Evolutionary conservation across 2,888 invertebrate species (phyloP).

Genomic region (Conomelus anceps): DNA sequence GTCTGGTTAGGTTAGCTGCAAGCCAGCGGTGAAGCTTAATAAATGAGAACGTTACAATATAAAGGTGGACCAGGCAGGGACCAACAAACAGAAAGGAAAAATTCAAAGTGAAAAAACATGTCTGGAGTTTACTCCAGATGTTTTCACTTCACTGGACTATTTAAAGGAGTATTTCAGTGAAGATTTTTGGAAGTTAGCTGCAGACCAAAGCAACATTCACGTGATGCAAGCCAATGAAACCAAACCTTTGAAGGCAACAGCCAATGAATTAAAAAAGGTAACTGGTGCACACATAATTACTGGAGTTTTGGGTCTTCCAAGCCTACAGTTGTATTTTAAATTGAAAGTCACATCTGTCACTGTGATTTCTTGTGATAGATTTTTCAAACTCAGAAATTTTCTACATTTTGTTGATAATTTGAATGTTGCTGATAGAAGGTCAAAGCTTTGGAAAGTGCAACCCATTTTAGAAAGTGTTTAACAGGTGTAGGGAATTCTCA

Average conservation of each 20-base stretch:
- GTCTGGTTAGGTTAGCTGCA: too few species aligned
- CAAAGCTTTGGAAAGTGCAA: slow-evolving; percentile 9
- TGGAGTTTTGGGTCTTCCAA: not conserved
- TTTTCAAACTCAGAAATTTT: not conserved
- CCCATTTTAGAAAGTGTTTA: not conserved
- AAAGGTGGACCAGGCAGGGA: too few species aligned
- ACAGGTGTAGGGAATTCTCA: not conserved
- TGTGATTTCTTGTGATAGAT: not conserved
- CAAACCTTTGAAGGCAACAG: not conserved
- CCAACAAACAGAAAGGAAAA: not conserved
- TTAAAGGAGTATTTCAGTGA: not conserved
- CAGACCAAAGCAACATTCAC: not conserved
- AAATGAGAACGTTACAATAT: too few species aligned
- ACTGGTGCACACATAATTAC: not conserved
- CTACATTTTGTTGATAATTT: slow-evolving; percentile 2
- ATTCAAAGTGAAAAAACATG: not conserved
- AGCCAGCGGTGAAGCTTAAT: too few species aligned
- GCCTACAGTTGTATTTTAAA: not conserved
- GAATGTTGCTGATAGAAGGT: not conserved
- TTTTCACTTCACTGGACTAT: not conserved
- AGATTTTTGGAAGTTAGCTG: not conserved
- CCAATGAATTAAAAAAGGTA: not conserved
- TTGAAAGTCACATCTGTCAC: not conserved
- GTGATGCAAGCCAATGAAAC: not conserved
- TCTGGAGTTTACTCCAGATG: not conserved